phyloP scores from a whole-genome alignment of 2,797 vertebrate species.

The Taeniopygia guttata region DNA sequence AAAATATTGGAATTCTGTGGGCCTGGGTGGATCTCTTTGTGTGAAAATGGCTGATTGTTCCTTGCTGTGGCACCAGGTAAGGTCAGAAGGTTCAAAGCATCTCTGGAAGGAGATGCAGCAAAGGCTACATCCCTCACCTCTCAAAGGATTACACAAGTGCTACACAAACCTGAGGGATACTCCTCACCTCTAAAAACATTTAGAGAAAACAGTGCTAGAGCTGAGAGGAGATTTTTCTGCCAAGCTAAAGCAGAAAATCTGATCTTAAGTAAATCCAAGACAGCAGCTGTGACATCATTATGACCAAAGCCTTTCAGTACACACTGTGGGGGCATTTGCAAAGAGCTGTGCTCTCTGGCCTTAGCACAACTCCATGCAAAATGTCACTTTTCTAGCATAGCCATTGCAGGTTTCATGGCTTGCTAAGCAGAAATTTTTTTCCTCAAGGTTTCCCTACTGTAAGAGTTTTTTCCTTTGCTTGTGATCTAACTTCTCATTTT shows the following conservation, averaged over 20 bases:
- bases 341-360: neutral
- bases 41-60: neutral
- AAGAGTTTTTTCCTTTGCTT: neutral
- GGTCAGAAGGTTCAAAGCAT: neutral
- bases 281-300: neutral
- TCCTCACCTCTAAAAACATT: neutral
- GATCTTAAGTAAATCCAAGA: neutral
- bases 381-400: neutral
- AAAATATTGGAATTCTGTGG: neutral
- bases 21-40: neutral
- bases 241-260: neutral
- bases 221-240: neutral
- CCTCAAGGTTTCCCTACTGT: neutral
- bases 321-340: neutral
- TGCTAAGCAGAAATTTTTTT: neutral
- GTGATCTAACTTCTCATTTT: neutral
- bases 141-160: neutral
- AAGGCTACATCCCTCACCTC: neutral
- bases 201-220: neutral
- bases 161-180: neutral
- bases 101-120: neutral
- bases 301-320: neutral
- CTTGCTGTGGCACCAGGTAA: neutral
- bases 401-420: neutral
- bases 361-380: neutral